Percentiles rank a stretch among this genome's conserved stretches.
Evolutionary conservation across 2,888 invertebrate genomes (phyloP).

Genomic region (Diarsia dahlii): DNA sequence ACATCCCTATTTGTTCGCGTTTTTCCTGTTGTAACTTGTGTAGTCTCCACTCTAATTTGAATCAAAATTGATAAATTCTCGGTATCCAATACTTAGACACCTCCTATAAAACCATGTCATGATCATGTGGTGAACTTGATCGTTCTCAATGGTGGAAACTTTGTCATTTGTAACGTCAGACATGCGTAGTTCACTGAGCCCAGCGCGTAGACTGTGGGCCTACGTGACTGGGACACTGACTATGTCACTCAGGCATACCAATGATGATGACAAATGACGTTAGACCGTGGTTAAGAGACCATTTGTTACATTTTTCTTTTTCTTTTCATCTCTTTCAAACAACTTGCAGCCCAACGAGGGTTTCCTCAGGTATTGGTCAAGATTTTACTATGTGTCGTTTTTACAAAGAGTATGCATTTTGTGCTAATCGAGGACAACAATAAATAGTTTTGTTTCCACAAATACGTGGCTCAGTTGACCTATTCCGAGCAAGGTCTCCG

Average conservation of each 20-base stretch:
- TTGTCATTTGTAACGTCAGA: slow-evolving; percentile 36
- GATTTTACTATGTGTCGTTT: too few species aligned
- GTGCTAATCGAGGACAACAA: neutral
- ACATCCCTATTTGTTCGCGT: neutral
- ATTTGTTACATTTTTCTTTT: too few species aligned
- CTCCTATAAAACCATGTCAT: slow-evolving; percentile 13
- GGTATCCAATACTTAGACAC: too few species aligned
- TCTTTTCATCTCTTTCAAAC: too few species aligned
- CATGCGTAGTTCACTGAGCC: neutral
- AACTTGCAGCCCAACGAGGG: too few species aligned
- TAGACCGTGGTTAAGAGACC: neutral
- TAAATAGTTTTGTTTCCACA: neutral
- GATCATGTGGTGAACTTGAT: slow-evolving; percentile 22
- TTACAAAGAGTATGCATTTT: too few species aligned
- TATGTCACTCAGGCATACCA: neutral
- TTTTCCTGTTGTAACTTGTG: slow-evolving; percentile 2
- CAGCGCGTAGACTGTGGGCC: neutral
- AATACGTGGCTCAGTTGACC: too few species aligned
- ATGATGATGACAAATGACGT: neutral
- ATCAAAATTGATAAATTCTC: slow-evolving; percentile 4
- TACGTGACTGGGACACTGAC: slow-evolving; percentile 19
- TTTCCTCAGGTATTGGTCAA: too few species aligned
- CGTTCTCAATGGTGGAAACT: neutral
- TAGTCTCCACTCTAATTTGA: neutral
- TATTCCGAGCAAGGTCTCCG: neutral